Conservation (phyloP, 2,888 invertebrate genomes). For the Trissoscelio sp. region DNA sequence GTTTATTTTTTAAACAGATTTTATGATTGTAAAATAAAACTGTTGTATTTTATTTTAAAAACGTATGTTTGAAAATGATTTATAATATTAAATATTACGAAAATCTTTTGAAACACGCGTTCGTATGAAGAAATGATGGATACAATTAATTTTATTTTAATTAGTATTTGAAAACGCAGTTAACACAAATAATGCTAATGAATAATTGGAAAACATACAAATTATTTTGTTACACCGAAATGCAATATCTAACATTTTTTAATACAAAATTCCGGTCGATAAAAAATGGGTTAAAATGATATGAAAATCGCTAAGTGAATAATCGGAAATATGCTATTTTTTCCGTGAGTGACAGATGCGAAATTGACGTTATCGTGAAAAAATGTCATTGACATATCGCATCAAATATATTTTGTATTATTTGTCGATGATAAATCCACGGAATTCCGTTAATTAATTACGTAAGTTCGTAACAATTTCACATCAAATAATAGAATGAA, state of each 20-base stretch:
- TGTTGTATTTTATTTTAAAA: too few species aligned
- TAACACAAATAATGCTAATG: too few species aligned
- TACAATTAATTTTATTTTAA: too few species aligned
- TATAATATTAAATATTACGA: too few species aligned
- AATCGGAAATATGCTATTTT: constrained; percentile 28
- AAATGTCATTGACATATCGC: constrained; percentile 17
- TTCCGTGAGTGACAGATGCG: constrained; percentile 13
- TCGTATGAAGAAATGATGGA: too few species aligned
- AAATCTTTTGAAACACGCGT: too few species aligned
- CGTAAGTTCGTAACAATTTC: not conserved
- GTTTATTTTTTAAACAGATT: too few species aligned
- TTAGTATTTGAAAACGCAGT: too few species aligned
- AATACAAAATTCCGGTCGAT: constrained; percentile 5
- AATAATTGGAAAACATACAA: too few species aligned
- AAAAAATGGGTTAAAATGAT: constrained; percentile 22
- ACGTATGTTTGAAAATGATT: too few species aligned
- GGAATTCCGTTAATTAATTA: constrained; percentile 22
- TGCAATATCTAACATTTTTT: not conserved
- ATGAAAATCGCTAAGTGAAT: constrained; percentile 28
- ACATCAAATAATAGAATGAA: not conserved
- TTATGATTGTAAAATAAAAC: too few species aligned
- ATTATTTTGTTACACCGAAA: too few species aligned
- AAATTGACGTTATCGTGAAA: constrained; percentile 32
- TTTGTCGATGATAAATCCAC: constrained; percentile 26
- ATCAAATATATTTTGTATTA: constrained; percentile 12